Evolutionary conservation across 2,888 invertebrate genomes (phyloP).

Genomic region (Nycteola revayana): DNA sequence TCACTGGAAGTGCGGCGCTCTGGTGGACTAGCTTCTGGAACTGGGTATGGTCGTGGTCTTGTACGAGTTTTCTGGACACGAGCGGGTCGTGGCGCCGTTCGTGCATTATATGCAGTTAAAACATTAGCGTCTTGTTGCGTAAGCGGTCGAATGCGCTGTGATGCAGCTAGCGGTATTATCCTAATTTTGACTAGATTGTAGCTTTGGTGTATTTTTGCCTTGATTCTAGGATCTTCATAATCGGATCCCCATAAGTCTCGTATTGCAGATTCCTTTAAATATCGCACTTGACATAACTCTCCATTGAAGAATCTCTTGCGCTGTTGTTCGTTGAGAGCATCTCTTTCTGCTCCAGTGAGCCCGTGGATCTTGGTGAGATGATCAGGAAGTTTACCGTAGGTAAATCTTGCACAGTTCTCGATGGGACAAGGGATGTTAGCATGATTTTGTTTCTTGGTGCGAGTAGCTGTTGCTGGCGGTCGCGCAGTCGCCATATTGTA

Average conservation of each 20-base stretch:
- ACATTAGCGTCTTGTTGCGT: constrained; percentile 80
- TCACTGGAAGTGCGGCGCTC: constrained; percentile 69
- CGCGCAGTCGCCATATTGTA: constrained; percentile 51
- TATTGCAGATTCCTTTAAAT: constrained; percentile 77
- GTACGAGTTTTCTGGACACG: constrained; percentile 62
- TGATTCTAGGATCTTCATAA: constrained; percentile 74
- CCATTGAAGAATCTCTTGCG: constrained; percentile 78
- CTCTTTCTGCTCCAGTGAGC: constrained; percentile 72
- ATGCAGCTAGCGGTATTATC: constrained; percentile 74
- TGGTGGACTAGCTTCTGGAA: constrained; percentile 53
- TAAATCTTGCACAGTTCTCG: constrained; percentile 77
- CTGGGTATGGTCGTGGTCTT: constrained; percentile 63
- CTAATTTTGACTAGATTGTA: constrained; percentile 75
- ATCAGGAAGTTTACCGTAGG: constrained; percentile 77
- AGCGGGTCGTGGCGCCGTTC: constrained; percentile 71
- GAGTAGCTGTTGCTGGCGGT: constrained; percentile 49
- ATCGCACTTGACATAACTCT: constrained; percentile 77
- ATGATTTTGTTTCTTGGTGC: constrained; percentile 79
- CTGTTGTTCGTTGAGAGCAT: constrained; percentile 75
- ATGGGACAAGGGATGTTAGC: constrained; percentile 80
- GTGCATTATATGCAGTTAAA: constrained; percentile 75
- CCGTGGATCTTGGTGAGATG: constrained; percentile 78
- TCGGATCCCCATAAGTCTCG: constrained; percentile 76
- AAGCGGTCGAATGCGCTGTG: constrained; percentile 68
- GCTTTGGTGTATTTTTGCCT: constrained; percentile 76